Evolutionary conservation across 2,797 vertebrate species (phyloP).

Genomic region (Helarctos malayanus): DNA sequence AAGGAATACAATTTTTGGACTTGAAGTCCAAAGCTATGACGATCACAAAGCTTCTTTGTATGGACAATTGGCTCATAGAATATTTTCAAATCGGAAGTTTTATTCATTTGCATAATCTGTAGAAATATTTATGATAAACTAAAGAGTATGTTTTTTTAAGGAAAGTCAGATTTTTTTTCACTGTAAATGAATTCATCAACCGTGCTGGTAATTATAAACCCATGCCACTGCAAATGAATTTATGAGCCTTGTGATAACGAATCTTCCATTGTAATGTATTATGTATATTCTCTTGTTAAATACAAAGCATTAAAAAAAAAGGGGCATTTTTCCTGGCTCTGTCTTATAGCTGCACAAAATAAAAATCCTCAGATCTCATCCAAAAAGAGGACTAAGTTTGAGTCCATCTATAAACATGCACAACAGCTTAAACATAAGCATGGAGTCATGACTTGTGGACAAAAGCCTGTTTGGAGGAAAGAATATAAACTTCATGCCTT

Average conservation of each 20-base stretch:
- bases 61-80: neutral
- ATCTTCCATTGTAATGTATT: neutral
- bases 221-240: neutral
- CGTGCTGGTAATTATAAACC: conserved; percentile 11
- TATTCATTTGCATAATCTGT: neutral
- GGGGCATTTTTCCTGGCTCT: neutral
- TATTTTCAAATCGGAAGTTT: neutral
- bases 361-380: neutral
- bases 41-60: neutral
- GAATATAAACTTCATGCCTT: neutral
- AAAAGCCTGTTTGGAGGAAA: neutral
- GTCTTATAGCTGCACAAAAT: neutral
- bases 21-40: neutral
- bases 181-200: conserved; percentile 30
- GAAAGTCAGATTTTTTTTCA: conserved; percentile 41
- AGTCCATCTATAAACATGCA: conserved; percentile 12
- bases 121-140: conserved; percentile 39
- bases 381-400: neutral
- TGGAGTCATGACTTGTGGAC: neutral
- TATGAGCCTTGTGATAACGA: conserved; percentile 37
- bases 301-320: neutral
- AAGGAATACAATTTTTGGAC: neutral
- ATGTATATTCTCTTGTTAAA: neutral
- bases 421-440: neutral
- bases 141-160: neutral